phyloP scores from a whole-genome alignment of 2,888 invertebrate genomes.

The Anticlea derivata region DNA sequence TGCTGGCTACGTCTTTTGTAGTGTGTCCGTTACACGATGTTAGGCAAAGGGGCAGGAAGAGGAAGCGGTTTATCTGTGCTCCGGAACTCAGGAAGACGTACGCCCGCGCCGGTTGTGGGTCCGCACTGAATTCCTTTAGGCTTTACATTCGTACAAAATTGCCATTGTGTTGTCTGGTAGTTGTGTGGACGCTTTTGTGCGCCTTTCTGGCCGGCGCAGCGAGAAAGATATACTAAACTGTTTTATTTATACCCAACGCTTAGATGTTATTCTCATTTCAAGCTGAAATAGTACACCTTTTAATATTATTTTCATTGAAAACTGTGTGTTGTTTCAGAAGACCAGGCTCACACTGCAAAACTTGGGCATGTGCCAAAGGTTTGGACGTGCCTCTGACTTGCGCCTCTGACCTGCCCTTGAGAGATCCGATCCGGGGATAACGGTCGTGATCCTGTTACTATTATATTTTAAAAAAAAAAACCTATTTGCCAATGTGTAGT shows the following conservation, averaged over 20 bases:
- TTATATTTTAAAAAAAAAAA: no score
- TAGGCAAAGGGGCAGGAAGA: slow-evolving; percentile 78
- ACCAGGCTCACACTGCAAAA: no score
- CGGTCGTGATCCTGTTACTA: no score
- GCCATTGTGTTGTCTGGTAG: slow-evolving; percentile 51
- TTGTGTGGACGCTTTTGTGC: slow-evolving; percentile 36
- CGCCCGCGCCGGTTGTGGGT: slow-evolving; percentile 58
- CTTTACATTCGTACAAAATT: slow-evolving; percentile 65
- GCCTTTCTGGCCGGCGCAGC: slow-evolving; percentile 29
- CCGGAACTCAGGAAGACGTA: slow-evolving; percentile 80
- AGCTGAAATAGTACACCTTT: neutral
- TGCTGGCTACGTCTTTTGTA: slow-evolving; percentile 70
- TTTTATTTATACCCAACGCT: slow-evolving; percentile 22
- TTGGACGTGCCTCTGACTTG: no score
- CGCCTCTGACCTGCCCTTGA: no score
- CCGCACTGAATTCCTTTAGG: slow-evolving; percentile 71
- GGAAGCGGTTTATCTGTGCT: slow-evolving; percentile 81
- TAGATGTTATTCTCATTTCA: slow-evolving; percentile 7
- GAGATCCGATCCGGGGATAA: no score
- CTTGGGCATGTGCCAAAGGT: no score
- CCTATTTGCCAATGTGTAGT: no score
- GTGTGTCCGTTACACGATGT: slow-evolving; percentile 74
- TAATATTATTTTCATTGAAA: neutral
- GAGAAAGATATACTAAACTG: slow-evolving; percentile 29
- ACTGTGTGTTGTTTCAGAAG: neutral